Conservation (phyloP, 2,113 vertebrate species). For the Leucoraja erinaceus region DNA sequence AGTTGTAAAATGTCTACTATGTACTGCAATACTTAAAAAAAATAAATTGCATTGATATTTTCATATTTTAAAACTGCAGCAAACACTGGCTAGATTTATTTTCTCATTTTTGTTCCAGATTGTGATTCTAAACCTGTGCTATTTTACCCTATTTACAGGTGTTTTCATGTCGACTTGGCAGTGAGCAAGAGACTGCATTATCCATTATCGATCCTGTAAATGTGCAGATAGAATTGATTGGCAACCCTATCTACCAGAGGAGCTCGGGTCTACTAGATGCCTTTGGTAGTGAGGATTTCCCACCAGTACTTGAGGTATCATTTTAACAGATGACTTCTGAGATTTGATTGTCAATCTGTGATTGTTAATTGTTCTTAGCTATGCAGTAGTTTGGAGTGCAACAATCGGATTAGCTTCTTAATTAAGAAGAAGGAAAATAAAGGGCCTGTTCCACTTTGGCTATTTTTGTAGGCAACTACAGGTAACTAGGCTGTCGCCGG, state of each 20-base stretch:
- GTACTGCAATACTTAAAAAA: neutral
- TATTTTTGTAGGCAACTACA: too few relatives aligned
- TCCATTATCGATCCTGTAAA: constrained; percentile 94
- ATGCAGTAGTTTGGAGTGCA: neutral
- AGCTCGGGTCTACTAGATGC: constrained; percentile 88
- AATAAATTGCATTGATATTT: neutral
- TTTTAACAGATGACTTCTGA: neutral
- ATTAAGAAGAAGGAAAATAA: neutral
- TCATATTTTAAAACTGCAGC: neutral
- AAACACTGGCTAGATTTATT: neutral
- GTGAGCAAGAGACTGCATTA: constrained; percentile 85
- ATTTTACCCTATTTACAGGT: constrained; percentile 58
- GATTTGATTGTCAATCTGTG: neutral
- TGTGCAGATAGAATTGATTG: constrained; percentile 84
- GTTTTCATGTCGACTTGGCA: constrained; percentile 88
- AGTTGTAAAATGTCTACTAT: neutral
- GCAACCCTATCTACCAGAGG: constrained; percentile 83
- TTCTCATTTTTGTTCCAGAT: neutral
- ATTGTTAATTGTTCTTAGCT: neutral
- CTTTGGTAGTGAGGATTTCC: constrained; percentile 89
- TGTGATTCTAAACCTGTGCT: neutral
- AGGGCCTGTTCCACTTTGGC: too few relatives aligned
- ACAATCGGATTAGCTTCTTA: neutral
- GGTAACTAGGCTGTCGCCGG: too few relatives aligned
- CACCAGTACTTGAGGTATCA: constrained; percentile 83